Conservation (phyloP, 1,140 invertebrate genomes). For the Hydropsyche tenuis region DNA sequence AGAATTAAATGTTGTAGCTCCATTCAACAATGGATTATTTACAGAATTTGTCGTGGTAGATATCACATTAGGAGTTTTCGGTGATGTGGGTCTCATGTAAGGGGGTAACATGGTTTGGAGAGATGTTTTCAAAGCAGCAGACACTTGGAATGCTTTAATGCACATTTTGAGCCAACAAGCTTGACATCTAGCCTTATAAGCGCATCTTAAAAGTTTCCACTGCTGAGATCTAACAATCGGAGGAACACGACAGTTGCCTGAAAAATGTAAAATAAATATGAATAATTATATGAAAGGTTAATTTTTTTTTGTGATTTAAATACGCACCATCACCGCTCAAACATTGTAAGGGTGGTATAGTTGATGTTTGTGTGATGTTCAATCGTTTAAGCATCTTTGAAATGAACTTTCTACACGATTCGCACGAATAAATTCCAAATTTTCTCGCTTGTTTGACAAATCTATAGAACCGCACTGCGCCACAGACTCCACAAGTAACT, state of each 20-base stretch:
- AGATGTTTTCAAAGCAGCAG: slow-evolving; percentile 68
- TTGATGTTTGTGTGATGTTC: slow-evolving; percentile 64
- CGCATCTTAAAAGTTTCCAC: slow-evolving; percentile 73
- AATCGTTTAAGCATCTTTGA: slow-evolving; percentile 77
- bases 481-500: slow-evolving; percentile 80
- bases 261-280: slow-evolving; percentile 2
- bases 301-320: neutral
- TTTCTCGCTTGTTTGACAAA: slow-evolving; percentile 79
- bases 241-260: slow-evolving; percentile 72
- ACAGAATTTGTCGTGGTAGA: slow-evolving; percentile 14
- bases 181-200: slow-evolving; percentile 76
- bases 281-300: neutral
- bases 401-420: slow-evolving; percentile 86
- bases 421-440: slow-evolving; percentile 84
- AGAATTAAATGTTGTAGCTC: slow-evolving; percentile 16
- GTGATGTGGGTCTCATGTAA: slow-evolving; percentile 55
- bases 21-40: neutral
- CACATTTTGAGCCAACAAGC: slow-evolving; percentile 90
- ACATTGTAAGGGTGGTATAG: slow-evolving; percentile 68
- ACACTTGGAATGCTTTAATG: slow-evolving; percentile 78
- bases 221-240: slow-evolving; percentile 73
- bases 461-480: slow-evolving; percentile 76
- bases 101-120: slow-evolving; percentile 70
- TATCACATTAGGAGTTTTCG: neutral
- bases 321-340: slow-evolving; percentile 69